Evolutionary conservation across 2,888 invertebrate species (phyloP).

Genomic region (Drosophila antonietae): DNA sequence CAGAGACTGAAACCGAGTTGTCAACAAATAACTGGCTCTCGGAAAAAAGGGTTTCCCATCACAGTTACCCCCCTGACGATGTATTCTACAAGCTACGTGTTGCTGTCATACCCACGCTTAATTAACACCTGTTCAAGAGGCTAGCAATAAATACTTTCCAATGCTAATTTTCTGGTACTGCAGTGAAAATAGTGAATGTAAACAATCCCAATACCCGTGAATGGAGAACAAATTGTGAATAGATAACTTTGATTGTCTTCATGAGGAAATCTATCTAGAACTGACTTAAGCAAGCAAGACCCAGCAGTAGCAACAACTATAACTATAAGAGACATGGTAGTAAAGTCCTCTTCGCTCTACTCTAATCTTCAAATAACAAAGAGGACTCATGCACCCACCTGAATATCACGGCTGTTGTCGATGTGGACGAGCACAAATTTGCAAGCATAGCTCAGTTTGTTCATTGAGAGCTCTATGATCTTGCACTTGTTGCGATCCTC

Average conservation of each 20-base stretch:
- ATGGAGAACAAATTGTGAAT: not conserved
- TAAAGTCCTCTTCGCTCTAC: not conserved
- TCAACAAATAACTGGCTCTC: not conserved
- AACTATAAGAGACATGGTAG: not conserved
- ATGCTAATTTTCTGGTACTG: not conserved
- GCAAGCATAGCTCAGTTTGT: slow-evolving; percentile 85
- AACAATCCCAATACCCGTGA: not conserved
- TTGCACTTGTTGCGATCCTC: slow-evolving; percentile 97
- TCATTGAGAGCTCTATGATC: slow-evolving; percentile 90
- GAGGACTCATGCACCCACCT: slow-evolving; percentile 86
- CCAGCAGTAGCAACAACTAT: no score
- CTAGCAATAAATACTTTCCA: not conserved
- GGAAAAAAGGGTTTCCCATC: not conserved
- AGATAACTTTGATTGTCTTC: not conserved
- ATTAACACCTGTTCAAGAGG: not conserved
- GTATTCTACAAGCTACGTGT: not conserved
- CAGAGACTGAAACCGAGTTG: no score
- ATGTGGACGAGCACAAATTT: slow-evolving; percentile 92
- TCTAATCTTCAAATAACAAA: not conserved
- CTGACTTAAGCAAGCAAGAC: no score
- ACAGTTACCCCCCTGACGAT: not conserved
- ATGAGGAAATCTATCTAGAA: not conserved
- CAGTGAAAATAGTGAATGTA: not conserved
- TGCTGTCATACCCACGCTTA: not conserved
- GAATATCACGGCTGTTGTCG: slow-evolving; percentile 96